Evolutionary conservation across 2,797 vertebrate species (phyloP), one percentile per base, ranked within the genome.

Genomic region (Coccyzus lansbergi): DNA sequence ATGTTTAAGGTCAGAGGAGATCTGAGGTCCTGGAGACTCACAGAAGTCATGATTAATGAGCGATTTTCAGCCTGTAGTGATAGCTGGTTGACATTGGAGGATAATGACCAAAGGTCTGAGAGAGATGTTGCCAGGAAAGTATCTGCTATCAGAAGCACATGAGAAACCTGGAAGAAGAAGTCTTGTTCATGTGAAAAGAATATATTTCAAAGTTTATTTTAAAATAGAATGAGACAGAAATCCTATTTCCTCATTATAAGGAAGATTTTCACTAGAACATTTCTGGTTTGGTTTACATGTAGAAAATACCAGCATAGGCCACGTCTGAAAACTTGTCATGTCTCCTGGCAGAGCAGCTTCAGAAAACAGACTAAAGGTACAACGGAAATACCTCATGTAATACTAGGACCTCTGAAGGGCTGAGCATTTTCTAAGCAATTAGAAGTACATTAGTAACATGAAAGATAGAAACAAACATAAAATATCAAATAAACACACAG

Each of bases 1-100:
- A 88, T 93, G 82, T 79, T 94, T 96, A 96, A 95, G 94, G 90
- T 95, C 90, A 95, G 95, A 95, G 93, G 80, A 97, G 94, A 95
- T 88, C 78, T 88, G 60, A 96, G 94, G 81, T 96, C 67, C 42
- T 92, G 83, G 55, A 95, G 71, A 94, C 28, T 79, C 48, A 8
- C 78, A 88, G 86, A 96, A 95, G 80, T 93, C 82, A 56, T 97
- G 92, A 94, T 95, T 96, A 94, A 81, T 94, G 84, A 94, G 63
- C 80, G 80, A 95, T 88, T 95, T 93, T 68, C 84, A 95, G 80
- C 52, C 91, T 71, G 52, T 90, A 63, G 76, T 89, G 71, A 67
- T 76, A 95, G 51, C 80, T 93, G 74, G 55, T 83, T 94, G 91
- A 96, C 94, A 96, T 94, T 95, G 94, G 89, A 92, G 33, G 29